Conservation (phyloP, 2,797 vertebrate species). For the Myotis planiceps region DNA sequence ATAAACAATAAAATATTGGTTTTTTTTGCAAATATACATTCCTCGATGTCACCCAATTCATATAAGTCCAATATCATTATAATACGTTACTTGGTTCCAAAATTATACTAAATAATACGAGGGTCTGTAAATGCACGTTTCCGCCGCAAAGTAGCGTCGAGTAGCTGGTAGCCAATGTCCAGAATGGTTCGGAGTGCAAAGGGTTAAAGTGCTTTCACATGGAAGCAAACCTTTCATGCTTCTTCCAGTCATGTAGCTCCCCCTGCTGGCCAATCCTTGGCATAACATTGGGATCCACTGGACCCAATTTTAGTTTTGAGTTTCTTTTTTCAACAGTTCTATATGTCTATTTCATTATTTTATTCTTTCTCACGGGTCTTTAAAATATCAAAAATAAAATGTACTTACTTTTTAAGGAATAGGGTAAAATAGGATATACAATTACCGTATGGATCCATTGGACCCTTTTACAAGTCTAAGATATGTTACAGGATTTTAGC, state of each 20-base stretch:
- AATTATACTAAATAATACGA: too few species aligned
- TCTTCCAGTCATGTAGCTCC: conserved; percentile 47
- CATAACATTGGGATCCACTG: background rate
- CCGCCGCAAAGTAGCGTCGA: too few species aligned
- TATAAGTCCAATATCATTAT: too few species aligned
- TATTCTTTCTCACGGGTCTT: background rate
- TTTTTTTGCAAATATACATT: too few species aligned
- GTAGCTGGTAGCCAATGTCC: too few species aligned
- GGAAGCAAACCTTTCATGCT: background rate
- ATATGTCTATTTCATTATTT: background rate
- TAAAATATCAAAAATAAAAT: conserved; percentile 43
- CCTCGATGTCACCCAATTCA: too few species aligned
- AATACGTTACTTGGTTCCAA: too few species aligned
- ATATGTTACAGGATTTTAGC: background rate
- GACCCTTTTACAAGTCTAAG: background rate
- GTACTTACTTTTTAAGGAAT: background rate
- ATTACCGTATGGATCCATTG: background rate
- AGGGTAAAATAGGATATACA: background rate
- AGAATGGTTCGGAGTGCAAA: too few species aligned
- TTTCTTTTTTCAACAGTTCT: background rate
- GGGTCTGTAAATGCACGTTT: too few species aligned
- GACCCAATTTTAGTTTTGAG: background rate
- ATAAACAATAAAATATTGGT: too few species aligned
- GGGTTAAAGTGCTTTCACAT: background rate
- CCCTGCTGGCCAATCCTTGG: conserved; percentile 31